Conservation (phyloP, 1,140 invertebrate genomes). For the Phenacoccus solenopsis region DNA sequence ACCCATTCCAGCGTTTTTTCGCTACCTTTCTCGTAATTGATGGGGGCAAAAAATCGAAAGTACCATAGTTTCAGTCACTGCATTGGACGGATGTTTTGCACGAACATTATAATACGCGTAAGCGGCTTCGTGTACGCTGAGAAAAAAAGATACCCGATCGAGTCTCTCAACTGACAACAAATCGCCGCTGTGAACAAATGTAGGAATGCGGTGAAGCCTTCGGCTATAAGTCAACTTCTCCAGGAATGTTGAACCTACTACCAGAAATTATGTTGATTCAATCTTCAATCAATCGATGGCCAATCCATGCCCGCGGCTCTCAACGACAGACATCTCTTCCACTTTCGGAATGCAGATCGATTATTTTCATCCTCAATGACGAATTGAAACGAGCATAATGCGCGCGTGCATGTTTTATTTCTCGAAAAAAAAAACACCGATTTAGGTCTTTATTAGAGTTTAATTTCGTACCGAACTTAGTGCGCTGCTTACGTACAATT, state of each 20-base stretch:
- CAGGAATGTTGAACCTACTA: constrained; percentile 9
- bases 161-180: constrained; percentile 8
- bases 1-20: no score
- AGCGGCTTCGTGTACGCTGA: no score
- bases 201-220: constrained; percentile 3
- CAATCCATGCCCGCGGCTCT: constrained; percentile 6
- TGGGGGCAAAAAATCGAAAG: background rate
- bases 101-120: background rate
- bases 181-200: background rate
- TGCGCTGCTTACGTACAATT: background rate
- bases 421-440: no score
- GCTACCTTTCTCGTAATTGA: no score
- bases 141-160: background rate
- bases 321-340: constrained; percentile 10
- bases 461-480: background rate
- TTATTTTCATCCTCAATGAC: constrained; percentile 15
- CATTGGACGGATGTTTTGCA: background rate
- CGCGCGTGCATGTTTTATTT: no score
- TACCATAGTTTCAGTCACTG: background rate
- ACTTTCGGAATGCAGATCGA: constrained; percentile 14
- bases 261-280: constrained; percentile 18
- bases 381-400: constrained; percentile 7
- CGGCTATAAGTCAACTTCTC: constrained; percentile 8
- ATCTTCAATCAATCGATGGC: constrained; percentile 16
- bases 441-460: background rate